These are phyloP conservation scores for Sebastiscus tertius DNA, from an alignment of 2,797 vertebrate species.

Conservation along the genomic window DNA sequence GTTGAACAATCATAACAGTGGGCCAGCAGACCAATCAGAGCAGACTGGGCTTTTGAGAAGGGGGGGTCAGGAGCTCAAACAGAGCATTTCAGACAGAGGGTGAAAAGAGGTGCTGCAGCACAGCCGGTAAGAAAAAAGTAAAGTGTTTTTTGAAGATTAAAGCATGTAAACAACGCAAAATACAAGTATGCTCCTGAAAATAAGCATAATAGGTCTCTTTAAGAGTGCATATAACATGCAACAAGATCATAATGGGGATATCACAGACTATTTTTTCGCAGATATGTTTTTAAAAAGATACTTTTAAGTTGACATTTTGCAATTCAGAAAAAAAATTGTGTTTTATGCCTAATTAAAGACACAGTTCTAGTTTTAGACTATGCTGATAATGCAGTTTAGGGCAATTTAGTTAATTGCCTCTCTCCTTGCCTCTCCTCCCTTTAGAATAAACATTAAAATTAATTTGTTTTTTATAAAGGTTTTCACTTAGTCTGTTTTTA, in stretches of 20 bases:
- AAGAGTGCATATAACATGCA: neutral
- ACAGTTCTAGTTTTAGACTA: neutral
- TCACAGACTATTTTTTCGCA: neutral
- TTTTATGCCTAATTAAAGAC: slow-evolving; percentile 4
- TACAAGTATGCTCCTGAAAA: neutral
- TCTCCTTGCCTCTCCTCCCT: neutral
- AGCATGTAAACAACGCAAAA: neutral
- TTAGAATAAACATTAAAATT: neutral
- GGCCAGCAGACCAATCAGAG: too few relatives aligned
- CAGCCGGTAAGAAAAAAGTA: neutral
- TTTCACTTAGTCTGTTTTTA: neutral
- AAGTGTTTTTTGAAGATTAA: neutral
- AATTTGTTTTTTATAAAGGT: neutral
- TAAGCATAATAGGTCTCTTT: neutral
- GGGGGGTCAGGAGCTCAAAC: too few relatives aligned
- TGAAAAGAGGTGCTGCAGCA: neutral
- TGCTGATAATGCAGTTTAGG: neutral
- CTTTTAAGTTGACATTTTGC: neutral
- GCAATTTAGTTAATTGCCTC: neutral
- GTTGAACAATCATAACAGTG: too few relatives aligned
- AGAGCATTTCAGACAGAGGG: too few relatives aligned
- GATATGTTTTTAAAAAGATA: neutral
- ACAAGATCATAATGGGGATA: neutral
- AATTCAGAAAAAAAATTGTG: neutral
- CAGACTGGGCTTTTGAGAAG: too few relatives aligned